phyloP scores from a whole-genome alignment of 2,113 vertebrate genomes.

The Psittacus erithacus region DNA sequence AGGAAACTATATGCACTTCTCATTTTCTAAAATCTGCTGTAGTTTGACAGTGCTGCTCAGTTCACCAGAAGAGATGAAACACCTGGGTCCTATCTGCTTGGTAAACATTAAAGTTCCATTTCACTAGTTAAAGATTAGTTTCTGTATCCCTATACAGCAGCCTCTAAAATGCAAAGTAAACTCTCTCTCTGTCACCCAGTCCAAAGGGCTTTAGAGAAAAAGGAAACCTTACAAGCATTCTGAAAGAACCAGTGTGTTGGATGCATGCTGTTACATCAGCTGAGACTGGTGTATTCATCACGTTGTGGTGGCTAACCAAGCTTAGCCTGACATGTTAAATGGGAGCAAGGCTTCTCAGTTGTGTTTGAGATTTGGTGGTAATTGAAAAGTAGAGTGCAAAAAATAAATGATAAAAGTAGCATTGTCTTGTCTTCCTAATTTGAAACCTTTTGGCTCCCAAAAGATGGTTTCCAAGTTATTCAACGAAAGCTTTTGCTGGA shows the following conservation, averaged over 20 bases:
- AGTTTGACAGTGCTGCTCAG: conserved; percentile 52
- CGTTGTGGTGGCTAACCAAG: neutral
- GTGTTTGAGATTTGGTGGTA: neutral
- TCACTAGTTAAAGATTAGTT: conserved; percentile 77
- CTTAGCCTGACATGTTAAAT: neutral
- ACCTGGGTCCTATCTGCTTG: conserved; percentile 77
- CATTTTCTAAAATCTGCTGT: conserved; percentile 45
- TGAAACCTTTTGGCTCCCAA: neutral
- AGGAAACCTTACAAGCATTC: neutral
- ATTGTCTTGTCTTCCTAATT: neutral
- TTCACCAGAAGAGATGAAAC: conserved; percentile 67
- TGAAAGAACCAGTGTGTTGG: neutral
- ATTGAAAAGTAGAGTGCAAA: neutral
- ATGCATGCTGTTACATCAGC: neutral
- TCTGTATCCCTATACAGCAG: conserved; percentile 57
- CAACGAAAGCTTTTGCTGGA: conserved; percentile 49
- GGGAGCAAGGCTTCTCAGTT: neutral
- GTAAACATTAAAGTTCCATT: conserved; percentile 81
- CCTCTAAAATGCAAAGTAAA: conserved; percentile 70
- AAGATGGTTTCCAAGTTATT: conserved; percentile 29
- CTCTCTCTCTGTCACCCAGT: neutral
- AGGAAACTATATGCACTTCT: neutral
- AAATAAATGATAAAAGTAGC: neutral
- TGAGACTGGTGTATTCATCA: neutral
- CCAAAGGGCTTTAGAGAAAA: conserved; percentile 11